Percentiles rank a stretch among this genome's conserved stretches.
Evolutionary conservation across 2,113 vertebrate genomes (phyloP).

Genomic region (Benitochromis conjunctus): DNA sequence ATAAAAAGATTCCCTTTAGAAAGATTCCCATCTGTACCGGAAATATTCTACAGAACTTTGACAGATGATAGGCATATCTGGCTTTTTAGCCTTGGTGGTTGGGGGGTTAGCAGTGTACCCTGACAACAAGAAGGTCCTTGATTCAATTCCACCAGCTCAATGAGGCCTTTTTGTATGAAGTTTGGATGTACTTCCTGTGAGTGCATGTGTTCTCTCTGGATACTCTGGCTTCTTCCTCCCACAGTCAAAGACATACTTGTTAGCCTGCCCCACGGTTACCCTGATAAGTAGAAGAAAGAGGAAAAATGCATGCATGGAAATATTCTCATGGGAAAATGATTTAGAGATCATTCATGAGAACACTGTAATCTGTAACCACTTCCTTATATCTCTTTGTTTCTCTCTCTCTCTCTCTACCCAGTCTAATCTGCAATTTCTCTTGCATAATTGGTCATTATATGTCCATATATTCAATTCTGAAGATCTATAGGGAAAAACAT

Average conservation of each 20-base stretch:
- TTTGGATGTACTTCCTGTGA: not conserved
- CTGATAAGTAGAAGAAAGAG: not conserved
- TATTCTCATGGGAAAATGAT: not conserved
- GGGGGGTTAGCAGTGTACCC: not conserved
- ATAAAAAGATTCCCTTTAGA: not conserved
- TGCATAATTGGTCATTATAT: not conserved
- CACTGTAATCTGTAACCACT: not conserved
- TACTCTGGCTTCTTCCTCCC: not conserved
- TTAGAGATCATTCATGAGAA: not conserved
- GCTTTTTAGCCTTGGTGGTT: not conserved
- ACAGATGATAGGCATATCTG: not conserved
- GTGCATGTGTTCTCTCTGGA: not conserved
- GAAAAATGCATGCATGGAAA: not conserved
- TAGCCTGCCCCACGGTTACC: fast-evolving
- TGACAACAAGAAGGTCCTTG: not conserved
- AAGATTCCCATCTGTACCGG: not conserved
- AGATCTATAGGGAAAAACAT: not conserved
- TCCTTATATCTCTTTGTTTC: not conserved
- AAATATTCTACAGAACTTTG: not conserved
- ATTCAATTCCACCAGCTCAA: not conserved
- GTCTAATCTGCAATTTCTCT: not conserved
- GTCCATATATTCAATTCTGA: not conserved
- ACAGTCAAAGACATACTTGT: not conserved
- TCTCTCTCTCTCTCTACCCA: not conserved
- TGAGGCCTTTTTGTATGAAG: not conserved